A percentile compares a stretch with the other conserved stretches of the same genome.
Conservation (phyloP, 2,797 vertebrate genomes). For the Cyprinella venusta region DNA sequence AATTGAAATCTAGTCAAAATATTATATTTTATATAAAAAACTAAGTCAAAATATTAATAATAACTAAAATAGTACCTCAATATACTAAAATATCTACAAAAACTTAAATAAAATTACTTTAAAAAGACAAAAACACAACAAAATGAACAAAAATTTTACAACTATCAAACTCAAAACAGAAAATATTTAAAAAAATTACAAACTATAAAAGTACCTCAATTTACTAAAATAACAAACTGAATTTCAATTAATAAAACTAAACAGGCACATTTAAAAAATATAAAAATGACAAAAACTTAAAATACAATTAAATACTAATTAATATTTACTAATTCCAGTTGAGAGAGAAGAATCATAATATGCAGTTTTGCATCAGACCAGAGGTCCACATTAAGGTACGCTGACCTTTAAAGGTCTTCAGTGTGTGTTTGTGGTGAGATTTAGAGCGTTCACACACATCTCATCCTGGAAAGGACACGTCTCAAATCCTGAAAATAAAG, state of each 20-base stretch:
- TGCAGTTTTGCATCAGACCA: neutral
- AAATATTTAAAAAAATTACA: neutral
- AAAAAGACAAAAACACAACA: neutral
- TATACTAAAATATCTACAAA: neutral
- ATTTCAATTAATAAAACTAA: neutral
- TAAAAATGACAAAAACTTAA: neutral
- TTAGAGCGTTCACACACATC: constrained; percentile 42
- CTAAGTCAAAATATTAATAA: neutral
- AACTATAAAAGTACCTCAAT: neutral
- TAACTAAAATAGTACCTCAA: neutral
- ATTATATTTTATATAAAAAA: no score
- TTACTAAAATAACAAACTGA: neutral
- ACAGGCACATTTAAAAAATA: neutral
- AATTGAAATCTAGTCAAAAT: no score
- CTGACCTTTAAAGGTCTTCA: constrained; percentile 26
- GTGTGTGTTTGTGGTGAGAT: constrained; percentile 20
- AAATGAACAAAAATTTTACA: neutral
- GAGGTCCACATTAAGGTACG: neutral
- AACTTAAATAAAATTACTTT: neutral
- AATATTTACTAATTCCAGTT: neutral
- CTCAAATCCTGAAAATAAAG: constrained; percentile 48
- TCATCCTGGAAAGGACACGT: constrained; percentile 51
- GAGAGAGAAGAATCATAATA: neutral
- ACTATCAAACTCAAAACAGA: neutral
- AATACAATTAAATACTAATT: neutral